Percentiles rank a stretch among this genome's conserved stretches.
Evolutionary conservation across 2,888 invertebrate genomes (phyloP).

Genomic region (Trichopria drosophilae): DNA sequence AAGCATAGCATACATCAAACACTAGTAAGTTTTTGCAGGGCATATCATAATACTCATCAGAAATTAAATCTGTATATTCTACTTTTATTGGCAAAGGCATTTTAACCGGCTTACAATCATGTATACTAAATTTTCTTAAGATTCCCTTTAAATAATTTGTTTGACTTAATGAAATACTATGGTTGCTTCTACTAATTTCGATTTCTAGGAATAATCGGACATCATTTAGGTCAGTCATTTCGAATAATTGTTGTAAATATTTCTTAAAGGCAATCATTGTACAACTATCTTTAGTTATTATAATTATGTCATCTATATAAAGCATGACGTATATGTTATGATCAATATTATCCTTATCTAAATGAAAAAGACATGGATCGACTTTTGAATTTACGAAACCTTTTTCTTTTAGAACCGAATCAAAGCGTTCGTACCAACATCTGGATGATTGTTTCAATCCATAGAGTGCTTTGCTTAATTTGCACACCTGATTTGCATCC

Average conservation of each 20-base stretch:
- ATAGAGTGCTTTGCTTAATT: constrained; percentile 27
- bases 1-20: too few relatives aligned
- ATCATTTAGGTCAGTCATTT: constrained; percentile 13
- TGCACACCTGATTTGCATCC: constrained; percentile 19
- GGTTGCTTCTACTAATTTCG: not conserved
- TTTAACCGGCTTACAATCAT: constrained; percentile 23
- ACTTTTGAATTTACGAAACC: constrained; percentile 17
- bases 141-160: constrained; percentile 16
- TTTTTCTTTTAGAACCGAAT: constrained; percentile 4
- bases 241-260: constrained; percentile 11
- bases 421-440: constrained; percentile 19
- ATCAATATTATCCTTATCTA: constrained; percentile 14
- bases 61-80: not conserved
- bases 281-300: constrained; percentile 4
- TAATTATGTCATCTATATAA: constrained; percentile 20
- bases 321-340: constrained; percentile 23
- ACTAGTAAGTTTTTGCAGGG: too few relatives aligned
- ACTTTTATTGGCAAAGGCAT: constrained; percentile 1
- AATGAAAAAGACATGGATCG: constrained; percentile 18
- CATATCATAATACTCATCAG: not conserved
- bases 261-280: constrained; percentile 6
- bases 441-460: constrained; percentile 27
- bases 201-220: not conserved
- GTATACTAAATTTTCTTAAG: constrained; percentile 27
- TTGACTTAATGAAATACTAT: constrained; percentile 23